Conservation (phyloP, 1,140 invertebrate species). For the Drosophila sucinea region DNA sequence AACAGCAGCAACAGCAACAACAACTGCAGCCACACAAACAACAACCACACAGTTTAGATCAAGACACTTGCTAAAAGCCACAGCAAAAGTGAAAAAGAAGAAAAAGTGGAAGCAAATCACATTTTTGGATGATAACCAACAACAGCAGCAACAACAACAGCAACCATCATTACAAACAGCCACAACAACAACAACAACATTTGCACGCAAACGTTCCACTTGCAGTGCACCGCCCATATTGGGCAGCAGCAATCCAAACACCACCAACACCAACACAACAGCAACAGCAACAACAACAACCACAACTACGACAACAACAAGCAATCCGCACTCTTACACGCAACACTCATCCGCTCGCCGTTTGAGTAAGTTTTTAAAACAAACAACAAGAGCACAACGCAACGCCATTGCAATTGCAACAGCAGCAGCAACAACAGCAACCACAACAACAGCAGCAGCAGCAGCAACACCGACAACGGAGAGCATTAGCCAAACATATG, state of each 20-base stretch:
- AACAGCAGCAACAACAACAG: constrained; percentile 18
- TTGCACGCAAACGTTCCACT: constrained; percentile 60
- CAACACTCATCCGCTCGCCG: constrained; percentile 40
- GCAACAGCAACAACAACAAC: constrained; percentile 15
- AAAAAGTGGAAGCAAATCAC: constrained; percentile 77
- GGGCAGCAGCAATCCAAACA: constrained; percentile 17
- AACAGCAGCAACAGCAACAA: constrained; percentile 36
- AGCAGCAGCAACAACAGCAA: constrained; percentile 15
- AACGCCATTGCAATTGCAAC: constrained; percentile 13
- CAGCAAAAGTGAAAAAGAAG: constrained; percentile 77
- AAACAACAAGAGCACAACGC: constrained; percentile 29
- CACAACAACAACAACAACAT: constrained; percentile 24
- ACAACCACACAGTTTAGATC: constrained; percentile 56
- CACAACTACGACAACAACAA: constrained; percentile 16
- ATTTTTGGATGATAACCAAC: constrained; percentile 61
- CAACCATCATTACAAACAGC: not conserved
- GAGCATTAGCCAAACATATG: not conserved
- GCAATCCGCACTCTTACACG: not conserved
- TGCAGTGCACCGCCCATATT: constrained; percentile 66
- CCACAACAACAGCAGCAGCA: constrained; percentile 4
- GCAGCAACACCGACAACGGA: constrained; percentile 29
- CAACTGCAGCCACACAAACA: constrained; percentile 36
- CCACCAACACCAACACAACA: constrained; percentile 5
- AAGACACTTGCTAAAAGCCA: constrained; percentile 70
- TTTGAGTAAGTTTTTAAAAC: constrained; percentile 56